Evolutionary conservation across 2,797 vertebrate genomes (phyloP), one percentile per base, ranked within the genome.

Genomic region (Enoplosus armatus): DNA sequence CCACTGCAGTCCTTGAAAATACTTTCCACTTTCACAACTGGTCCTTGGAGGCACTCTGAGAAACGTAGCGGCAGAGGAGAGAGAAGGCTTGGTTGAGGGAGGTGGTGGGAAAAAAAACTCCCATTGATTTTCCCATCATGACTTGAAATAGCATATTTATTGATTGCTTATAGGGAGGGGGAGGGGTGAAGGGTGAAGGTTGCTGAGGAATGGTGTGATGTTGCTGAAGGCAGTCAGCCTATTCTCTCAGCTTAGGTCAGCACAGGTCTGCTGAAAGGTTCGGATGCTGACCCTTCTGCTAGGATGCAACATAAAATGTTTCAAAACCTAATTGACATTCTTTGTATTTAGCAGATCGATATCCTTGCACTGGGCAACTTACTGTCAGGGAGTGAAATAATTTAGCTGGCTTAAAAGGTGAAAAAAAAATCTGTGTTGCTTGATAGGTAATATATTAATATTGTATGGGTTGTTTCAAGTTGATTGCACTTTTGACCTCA

Each of bases 121-220:
- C 33, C 69, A 61, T 93, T 94, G 91, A 95, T 96, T 95, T 95
- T 95, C 70, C 88, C 91, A 92, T 91, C 83, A 92, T 69, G 37
- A 74, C 85, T 93, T 93, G 86, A 95, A 96, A 93, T 85, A 90
- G 64, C 56, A 92, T 93, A 95, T 94, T 92, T 94, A 95, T 93
- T 92, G 93, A 94, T 94, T 92, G 72, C 80, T 83, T 92, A 85
- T 91, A 84, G 67, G 87, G 79, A 50, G 75, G 16, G 15, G 75
- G 66, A 58, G 65, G 69, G 60, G 75, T 82, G 70, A 80, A 68
- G 84, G 72, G 72, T 86, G 78, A 85, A 77, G 80, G 85, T 84
- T 15, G 7, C 39, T 31, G 37, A 35, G 61, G 60, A 82, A 73
- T 70, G 59, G 72, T 66, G 75, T 64, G 70, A 85, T 73, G 24